Percentiles rank a stretch among this genome's conserved stretches.
Conservation (phyloP, 2,888 invertebrate species). For the Cephus pygmeus region DNA sequence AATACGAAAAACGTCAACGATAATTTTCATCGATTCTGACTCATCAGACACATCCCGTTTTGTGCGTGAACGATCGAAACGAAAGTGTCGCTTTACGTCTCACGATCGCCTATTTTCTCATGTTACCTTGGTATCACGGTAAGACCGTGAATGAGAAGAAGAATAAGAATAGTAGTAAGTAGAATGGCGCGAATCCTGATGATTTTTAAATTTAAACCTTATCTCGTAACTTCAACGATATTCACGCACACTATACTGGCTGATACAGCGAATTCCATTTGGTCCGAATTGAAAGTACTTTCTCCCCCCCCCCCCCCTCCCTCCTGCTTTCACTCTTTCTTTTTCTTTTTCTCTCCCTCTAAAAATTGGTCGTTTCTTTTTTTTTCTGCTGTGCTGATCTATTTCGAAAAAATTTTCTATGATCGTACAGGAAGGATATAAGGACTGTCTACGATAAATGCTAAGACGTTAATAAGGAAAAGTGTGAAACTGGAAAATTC, state of each 20-base stretch:
- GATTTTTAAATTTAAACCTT: neutral
- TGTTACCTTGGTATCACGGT: neutral
- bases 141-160: neutral
- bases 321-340: neutral
- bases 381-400: neutral
- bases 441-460: neutral
- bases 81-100: neutral
- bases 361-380: neutral
- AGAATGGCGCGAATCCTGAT: neutral
- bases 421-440: neutral
- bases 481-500: neutral
- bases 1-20: constrained; percentile 7
- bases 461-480: neutral
- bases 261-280: neutral
- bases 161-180: neutral
- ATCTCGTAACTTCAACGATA: neutral
- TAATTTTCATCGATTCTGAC: constrained; percentile 18
- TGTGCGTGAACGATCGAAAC: constrained; percentile 4
- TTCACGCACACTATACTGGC: neutral
- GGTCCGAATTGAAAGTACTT: neutral
- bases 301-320: no score
- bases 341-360: neutral
- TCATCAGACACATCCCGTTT: constrained; percentile 2
- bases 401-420: neutral
- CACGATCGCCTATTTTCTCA: constrained; percentile 15